These are phyloP conservation scores for Ammospiza nelsoni DNA, from an alignment of 2,113 vertebrate genomes.

Conservation along the genomic window DNA sequence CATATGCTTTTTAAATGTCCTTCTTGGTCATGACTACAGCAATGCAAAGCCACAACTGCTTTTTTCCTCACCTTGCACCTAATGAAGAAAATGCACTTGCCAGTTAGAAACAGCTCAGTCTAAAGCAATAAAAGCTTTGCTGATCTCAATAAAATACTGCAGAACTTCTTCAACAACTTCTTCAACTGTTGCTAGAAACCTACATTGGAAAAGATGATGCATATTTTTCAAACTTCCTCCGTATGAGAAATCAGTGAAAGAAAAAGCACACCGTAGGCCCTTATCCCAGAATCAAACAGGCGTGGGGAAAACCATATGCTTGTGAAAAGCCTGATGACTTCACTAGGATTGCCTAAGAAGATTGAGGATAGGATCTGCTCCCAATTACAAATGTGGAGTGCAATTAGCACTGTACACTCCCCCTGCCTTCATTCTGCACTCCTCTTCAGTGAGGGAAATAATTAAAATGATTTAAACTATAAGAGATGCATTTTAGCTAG, in stretches of 20 bases:
- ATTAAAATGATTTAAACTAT: background rate
- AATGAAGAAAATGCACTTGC: background rate
- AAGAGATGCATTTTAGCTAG: background rate
- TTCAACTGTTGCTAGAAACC: background rate
- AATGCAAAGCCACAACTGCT: background rate
- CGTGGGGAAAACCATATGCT: conserved; percentile 12
- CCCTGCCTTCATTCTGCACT: background rate
- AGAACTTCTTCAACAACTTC: background rate
- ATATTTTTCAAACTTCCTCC: background rate
- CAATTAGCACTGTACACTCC: background rate
- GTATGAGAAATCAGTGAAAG: background rate
- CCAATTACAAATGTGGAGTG: background rate
- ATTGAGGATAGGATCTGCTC: background rate
- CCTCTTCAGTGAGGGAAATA: background rate
- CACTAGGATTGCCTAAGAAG: conserved; percentile 31
- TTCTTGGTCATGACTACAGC: background rate
- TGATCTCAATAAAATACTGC: background rate
- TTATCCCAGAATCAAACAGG: conserved; percentile 16
- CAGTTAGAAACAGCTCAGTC: background rate
- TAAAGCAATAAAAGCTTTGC: background rate
- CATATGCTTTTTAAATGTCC: background rate
- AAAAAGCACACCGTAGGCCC: background rate
- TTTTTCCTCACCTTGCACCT: background rate
- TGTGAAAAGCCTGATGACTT: conserved; percentile 42
- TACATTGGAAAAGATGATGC: background rate